Evolutionary conservation across 2,888 invertebrate species (phyloP), one percentile per base, ranked within the genome.

Genomic region (Megamerina dolium): DNA sequence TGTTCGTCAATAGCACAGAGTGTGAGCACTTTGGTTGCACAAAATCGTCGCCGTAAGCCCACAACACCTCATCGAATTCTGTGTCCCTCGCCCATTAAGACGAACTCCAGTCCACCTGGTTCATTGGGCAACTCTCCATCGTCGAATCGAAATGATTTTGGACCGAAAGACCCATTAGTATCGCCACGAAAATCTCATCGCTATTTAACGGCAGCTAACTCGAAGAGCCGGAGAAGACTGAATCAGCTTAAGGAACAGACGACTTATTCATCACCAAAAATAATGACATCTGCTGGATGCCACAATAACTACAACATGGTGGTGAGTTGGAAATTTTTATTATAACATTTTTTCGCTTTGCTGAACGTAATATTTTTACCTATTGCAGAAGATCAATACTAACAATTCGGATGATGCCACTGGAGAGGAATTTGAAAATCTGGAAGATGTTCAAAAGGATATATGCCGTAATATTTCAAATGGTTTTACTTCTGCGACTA

Each of bases 21-120:
- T 12, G 13, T 10, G 9, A 20, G 20, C 8, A 6, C 42, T 4
- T 46, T 37, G 10, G 37, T 33, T 8, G 46, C 43, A 18, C 53
- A 55, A 14, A 54, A 50, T 17, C 58, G 63, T 12, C 58, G 66
- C 21, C 62, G 67, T 14, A 72, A 72, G 46, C 71, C 72, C 32
- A 65, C 70, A 12, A 80, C 80, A 39, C 80, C 80, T 21, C 80
- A 80, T 63, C 78, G 80, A 51, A 80, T 80, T 60, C 74, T 71
- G 8, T 53, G 70, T 50, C 69, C 68, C 41, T 72, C 68, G 34
- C 72, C 68, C 6, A 64, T 64, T 13, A 71, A 68, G 45, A 52
- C 50, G 16, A 36, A 46, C 17, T 41, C 52, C 3, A 51, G 54
- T 23, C 44, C 52, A 31, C 50, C 53, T 10, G 41, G 33, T 35